Evolutionary conservation across 1,140 invertebrate species (phyloP).

Genomic region (Epicauta chinensis): DNA sequence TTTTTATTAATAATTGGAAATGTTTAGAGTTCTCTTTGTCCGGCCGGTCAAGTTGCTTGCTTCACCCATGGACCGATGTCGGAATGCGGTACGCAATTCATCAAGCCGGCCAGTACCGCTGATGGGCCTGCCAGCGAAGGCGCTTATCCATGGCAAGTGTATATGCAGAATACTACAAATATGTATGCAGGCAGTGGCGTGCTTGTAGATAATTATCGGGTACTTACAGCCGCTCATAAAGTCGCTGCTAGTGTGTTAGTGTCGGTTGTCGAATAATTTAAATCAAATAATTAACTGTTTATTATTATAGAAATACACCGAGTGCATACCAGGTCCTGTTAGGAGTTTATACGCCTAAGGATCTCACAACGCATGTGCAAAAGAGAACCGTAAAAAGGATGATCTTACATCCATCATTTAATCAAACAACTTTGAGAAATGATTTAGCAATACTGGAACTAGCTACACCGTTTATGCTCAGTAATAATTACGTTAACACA

Average conservation of each 20-base stretch:
- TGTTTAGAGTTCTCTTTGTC: no score
- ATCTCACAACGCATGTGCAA: conserved; percentile 20
- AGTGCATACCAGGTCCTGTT: conserved; percentile 19
- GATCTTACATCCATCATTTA: conserved; percentile 50
- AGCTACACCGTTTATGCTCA: no score
- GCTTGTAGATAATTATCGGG: conserved; percentile 31
- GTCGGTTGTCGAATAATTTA: conserved; percentile 13
- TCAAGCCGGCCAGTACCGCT: conserved; percentile 13
- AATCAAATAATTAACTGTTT: neutral
- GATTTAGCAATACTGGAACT: no score
- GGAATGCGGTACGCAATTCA: conserved; percentile 27
- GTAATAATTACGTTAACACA: no score
- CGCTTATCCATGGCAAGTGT: no score
- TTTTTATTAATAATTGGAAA: no score
- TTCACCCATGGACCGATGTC: no score
- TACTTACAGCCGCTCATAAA: conserved; percentile 40
- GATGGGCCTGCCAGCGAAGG: no score
- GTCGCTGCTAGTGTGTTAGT: no score
- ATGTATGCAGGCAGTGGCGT: conserved; percentile 36
- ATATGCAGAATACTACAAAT: no score
- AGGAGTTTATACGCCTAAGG: conserved; percentile 25
- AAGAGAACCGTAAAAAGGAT: conserved; percentile 16
- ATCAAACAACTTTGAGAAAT: no score
- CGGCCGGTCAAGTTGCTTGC: no score
- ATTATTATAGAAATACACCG: conserved; percentile 22